Percentiles rank a stretch among this genome's conserved stretches.
These are phyloP conservation scores for Ricordea florida DNA, from an alignment of 92 coral and sea anemone species.

Conservation along the genomic window DNA sequence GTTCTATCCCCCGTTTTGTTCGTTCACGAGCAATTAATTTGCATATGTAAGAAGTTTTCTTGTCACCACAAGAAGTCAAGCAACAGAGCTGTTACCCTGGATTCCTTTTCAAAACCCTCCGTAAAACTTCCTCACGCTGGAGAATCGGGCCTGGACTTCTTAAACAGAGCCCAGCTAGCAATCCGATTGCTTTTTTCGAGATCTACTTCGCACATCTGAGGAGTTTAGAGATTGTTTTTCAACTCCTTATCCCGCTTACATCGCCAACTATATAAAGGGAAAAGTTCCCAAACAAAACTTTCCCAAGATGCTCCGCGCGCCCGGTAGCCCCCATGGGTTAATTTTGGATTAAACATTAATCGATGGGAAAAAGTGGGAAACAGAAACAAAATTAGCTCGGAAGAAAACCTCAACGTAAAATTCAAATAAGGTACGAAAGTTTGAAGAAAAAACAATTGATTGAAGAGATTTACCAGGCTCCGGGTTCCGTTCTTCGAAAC, in stretches of 20 bases:
- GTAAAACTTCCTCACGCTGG: slow-evolving; percentile 30
- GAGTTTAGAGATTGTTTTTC: slow-evolving; percentile 41
- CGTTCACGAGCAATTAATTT: slow-evolving; percentile 87
- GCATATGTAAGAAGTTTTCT: slow-evolving; percentile 90
- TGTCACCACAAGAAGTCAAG: slow-evolving; percentile 89
- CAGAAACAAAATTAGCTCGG: slow-evolving; percentile 32
- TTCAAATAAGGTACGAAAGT: not conserved
- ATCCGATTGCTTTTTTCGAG: not conserved
- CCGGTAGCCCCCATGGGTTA: slow-evolving; percentile 75
- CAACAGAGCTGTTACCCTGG: slow-evolving; percentile 63
- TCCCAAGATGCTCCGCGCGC: slow-evolving; percentile 91
- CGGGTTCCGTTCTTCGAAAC: too few species aligned
- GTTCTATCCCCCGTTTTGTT: slow-evolving; percentile 46
- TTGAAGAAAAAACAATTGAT: not conserved
- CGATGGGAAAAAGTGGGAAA: slow-evolving; percentile 40
- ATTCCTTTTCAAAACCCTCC: not conserved
- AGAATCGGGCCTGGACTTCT: slow-evolving; percentile 14
- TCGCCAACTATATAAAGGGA: slow-evolving; percentile 53
- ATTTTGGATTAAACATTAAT: slow-evolving; percentile 73
- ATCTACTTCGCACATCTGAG: not conserved
- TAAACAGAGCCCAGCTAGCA: not conserved
- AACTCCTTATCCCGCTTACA: not conserved
- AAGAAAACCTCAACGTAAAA: not conserved
- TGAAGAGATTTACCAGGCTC: too few species aligned
- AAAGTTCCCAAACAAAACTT: slow-evolving; percentile 87